Percentiles rank a stretch among this genome's conserved stretches.
Conservation (phyloP, 2,888 invertebrate species). For the Nebria salina region DNA sequence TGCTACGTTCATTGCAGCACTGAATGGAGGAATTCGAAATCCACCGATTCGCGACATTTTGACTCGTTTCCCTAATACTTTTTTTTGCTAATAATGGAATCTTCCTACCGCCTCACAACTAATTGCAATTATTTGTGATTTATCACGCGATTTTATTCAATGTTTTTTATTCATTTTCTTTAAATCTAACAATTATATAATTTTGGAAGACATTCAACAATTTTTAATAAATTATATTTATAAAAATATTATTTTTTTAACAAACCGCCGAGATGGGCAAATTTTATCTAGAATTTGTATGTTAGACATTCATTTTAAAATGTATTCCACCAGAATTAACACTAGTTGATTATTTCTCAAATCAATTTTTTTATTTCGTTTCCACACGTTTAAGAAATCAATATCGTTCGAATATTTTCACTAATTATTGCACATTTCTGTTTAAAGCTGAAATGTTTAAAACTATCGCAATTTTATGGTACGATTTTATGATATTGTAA, state of each 20-base stretch:
- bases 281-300: constrained; percentile 29
- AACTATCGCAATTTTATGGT: neutral
- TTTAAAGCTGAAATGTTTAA: constrained; percentile 22
- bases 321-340: constrained; percentile 34
- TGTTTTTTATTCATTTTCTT: constrained; percentile 30
- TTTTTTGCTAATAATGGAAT: neutral
- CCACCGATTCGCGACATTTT: constrained; percentile 72
- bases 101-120: neutral
- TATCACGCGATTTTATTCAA: constrained; percentile 37
- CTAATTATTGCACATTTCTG: constrained; percentile 33
- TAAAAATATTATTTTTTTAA: constrained; percentile 42
- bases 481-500: neutral
- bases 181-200: constrained; percentile 17
- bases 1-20: constrained; percentile 82
- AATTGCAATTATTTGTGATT: neutral
- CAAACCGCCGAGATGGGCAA: constrained; percentile 57
- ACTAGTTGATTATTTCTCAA: constrained; percentile 41
- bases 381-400: constrained; percentile 37
- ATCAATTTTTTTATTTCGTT: constrained; percentile 11
- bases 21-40: constrained; percentile 76
- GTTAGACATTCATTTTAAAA: constrained; percentile 24
- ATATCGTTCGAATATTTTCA: constrained; percentile 39
- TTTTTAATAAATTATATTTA: constrained; percentile 38
- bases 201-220: constrained; percentile 46
- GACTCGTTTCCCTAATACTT: constrained; percentile 21